Base-by-base conservation (phyloP, 2,888 invertebrate species). In the Uloborus plumipes region DNA sequence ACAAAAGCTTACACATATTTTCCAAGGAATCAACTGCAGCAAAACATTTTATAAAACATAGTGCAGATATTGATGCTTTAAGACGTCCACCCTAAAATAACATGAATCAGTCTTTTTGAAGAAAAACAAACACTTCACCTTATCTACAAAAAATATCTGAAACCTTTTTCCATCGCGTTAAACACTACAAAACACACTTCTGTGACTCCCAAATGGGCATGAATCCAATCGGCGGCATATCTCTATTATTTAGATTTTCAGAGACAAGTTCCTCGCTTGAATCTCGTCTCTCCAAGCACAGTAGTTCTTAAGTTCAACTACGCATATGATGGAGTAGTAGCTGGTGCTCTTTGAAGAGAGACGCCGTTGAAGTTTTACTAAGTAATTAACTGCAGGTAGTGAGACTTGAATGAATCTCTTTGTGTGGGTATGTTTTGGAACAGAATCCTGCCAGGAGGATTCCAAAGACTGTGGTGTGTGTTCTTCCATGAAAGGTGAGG, bases 261-360 rank as follows among this genome's bases (percentile, higher is more conserved):
- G 59, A 62, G 58, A 61, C 47, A 65, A 64, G 53, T 70, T 26
- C 47, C 58, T 70, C 51, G 14, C 51, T 39, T 55, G 58, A 59
- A 16, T 69, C 65, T 18, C 62, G 22, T n/a, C 22, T n/a, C 22
- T 26, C 61, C 47, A 26, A 15, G 61, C 71, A 66, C 74, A 74
- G 79, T 65, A 80, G 74, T 73, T 55, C 49, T 59, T 39, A 61
- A 74, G 80, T 80, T 80, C 80, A 80, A 80, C 80, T 74, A 80
- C 80, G 80, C 80, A 74, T 80, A 70, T 80, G 80, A 80, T 80
- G 80, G 74, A 71, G 58, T 31, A 80, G 80, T 58, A 20, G 62
- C 20, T 58, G 18, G 50, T 62, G 65, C 47, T 65, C 47, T 58
- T 39, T 47, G 31, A 73, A 55, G 61, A 50, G 18, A 65, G 65